A percentile compares a stretch with the other conserved stretches of the same genome.
Conservation (phyloP, 2,797 vertebrate genomes). For the Bufotes viridis region DNA sequence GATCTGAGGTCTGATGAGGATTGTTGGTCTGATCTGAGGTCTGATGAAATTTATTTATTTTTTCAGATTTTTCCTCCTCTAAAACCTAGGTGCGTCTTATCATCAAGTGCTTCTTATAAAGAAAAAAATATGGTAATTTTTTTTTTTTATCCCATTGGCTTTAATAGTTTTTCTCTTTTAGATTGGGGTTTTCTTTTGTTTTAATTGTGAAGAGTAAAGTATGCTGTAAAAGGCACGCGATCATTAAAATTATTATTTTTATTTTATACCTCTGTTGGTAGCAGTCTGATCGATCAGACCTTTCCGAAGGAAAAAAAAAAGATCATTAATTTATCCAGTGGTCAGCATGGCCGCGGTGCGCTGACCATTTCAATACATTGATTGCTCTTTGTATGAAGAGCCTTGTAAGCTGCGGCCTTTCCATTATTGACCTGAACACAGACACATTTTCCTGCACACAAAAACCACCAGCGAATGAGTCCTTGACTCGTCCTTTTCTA, state of each 20-base stretch:
- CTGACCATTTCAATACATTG: constrained; percentile 24
- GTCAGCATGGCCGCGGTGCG: neutral
- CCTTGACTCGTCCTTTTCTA: neutral
- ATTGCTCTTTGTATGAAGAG: constrained; percentile 10
- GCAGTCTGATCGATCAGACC: neutral
- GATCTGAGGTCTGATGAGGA: no score
- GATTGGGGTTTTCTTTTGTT: no score
- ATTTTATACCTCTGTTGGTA: no score
- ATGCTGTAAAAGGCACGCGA: neutral
- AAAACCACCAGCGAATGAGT: neutral
- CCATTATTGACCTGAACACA: neutral
- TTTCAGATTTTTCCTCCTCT: no score
- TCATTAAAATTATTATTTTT: neutral
- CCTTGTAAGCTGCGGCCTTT: neutral
- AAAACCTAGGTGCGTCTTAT: no score
- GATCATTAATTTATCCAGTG: neutral
- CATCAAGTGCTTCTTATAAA: no score
- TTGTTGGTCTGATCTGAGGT: no score
- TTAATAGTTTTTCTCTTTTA: no score
- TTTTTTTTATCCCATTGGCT: no score
- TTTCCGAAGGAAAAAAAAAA: neutral
- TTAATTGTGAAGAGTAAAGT: no score
- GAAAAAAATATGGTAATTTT: no score
- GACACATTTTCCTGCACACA: neutral
- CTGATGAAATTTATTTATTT: no score